Base-by-base conservation (phyloP, 2,797 vertebrate genomes). In the Scolopax rusticola region DNA sequence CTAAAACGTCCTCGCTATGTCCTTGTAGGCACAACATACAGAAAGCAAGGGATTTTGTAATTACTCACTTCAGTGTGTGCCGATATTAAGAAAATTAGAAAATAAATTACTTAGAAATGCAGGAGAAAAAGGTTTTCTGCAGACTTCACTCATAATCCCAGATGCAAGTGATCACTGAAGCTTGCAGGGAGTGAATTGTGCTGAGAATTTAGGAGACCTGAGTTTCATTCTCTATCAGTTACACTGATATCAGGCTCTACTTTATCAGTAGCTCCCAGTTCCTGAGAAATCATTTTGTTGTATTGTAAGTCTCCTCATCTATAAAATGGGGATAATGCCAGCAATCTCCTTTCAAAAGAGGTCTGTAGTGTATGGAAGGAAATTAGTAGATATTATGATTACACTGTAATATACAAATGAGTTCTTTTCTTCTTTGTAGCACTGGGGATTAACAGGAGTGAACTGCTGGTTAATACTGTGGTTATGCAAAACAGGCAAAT, bases 351-450 rank as follows among this genome's bases (percentile, higher is more conserved):
- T 95, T 93, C 82, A 75, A 89, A 93, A 92, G 77, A 84, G 38
- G 74, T 48, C 88, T 94, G 77, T 67, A 88, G 48, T 54, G 83
- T 90, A 79, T 41, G 8, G 2, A 63, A 94, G 69, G 85, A 96
- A 96, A 96, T 93, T 92, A 91, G 92, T 45, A 96, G 94, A 93
- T 96, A 60, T 33, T 69, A 67, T 56, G 94, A 97, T 95, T 95
- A 94, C 21, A 57, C 81, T 81, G 80, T 80, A 94, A 92, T 84
- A 87, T 57, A 88, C 71, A 85, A 93, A 94, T 6, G 51, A 36
- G 56, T 74, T 91, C 83, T 88, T 88, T 94, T 95, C 80, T 93
- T 89, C 84, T 70, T 3, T n/a, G n/a, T 79, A 64, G 60, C 89
- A 60, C 50, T 93, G 43, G 79, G 78, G 70, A 93, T 76, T 84